Conservation (phyloP, 2,113 vertebrate genomes). For the Paralichthys olivaceus region DNA sequence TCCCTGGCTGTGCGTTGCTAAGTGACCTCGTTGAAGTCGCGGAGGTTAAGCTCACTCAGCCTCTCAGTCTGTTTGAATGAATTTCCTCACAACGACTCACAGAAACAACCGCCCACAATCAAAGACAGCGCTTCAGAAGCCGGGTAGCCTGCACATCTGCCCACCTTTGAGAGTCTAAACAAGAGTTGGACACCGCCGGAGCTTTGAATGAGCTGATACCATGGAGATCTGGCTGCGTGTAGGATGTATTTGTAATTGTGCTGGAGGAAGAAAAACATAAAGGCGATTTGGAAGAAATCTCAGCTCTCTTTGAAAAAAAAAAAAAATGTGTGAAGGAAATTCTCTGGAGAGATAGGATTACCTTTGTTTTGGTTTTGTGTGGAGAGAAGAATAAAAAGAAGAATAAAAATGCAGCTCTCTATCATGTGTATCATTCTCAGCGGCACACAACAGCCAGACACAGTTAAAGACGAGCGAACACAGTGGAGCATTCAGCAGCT, state of each 20-base stretch:
- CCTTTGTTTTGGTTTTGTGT: constrained; percentile 32
- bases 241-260: constrained; percentile 30
- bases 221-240: constrained; percentile 15
- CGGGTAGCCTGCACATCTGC: constrained; percentile 56
- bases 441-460: neutral
- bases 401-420: neutral
- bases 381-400: neutral
- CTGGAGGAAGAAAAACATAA: neutral
- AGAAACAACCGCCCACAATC: constrained; percentile 49
- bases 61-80: constrained; percentile 48
- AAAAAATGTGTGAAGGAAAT: constrained; percentile 9
- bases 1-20: constrained; percentile 37
- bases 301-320: constrained; percentile 14
- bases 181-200: constrained; percentile 7
- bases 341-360: constrained; percentile 1
- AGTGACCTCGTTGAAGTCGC: constrained; percentile 52
- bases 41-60: constrained; percentile 39
- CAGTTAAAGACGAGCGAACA: neutral
- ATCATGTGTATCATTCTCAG: neutral
- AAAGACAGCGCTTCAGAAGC: constrained; percentile 48
- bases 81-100: constrained; percentile 42
- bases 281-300: constrained; percentile 30
- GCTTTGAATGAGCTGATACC: constrained; percentile 17
- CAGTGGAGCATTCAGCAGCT: neutral
- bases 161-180: constrained; percentile 45